phyloP scores from a whole-genome alignment of 1,140 invertebrate species.

The Homarus americanus region DNA sequence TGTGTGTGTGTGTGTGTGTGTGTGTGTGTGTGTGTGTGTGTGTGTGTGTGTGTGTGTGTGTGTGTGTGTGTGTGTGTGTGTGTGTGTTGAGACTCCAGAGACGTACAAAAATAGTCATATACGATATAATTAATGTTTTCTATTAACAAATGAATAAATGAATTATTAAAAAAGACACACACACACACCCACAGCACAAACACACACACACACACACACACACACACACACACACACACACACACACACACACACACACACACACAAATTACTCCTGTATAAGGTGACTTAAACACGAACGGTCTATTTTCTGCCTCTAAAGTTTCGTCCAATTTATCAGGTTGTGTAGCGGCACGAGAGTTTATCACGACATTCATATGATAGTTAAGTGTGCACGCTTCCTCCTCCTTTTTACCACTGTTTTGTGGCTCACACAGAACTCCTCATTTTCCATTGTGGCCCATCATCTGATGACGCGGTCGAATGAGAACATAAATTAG shows the following conservation, averaged over 20 bases:
- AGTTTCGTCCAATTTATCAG: background rate
- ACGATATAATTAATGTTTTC: no score
- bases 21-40: no score
- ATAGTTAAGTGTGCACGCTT: background rate
- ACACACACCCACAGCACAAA: no score
- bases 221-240: background rate
- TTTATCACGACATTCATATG: background rate
- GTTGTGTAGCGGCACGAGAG: background rate
- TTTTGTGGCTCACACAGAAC: no score
- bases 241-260: background rate
- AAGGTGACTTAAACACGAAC: background rate
- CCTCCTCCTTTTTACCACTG: background rate
- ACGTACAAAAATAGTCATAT: no score
- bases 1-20: background rate
- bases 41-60: no score
- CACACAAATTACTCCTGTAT: no score
- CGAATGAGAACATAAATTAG: conserved; percentile 72
- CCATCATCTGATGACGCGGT: conserved; percentile 64
- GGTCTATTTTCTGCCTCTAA: background rate
- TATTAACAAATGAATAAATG: no score
- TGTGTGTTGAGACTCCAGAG: no score
- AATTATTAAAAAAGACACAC: no score
- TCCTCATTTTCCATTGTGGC: conserved; percentile 54
- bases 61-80: no score
- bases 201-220: no score